Evolutionary conservation across 2,797 vertebrate genomes (phyloP).

Genomic region (Agapornis canus): DNA sequence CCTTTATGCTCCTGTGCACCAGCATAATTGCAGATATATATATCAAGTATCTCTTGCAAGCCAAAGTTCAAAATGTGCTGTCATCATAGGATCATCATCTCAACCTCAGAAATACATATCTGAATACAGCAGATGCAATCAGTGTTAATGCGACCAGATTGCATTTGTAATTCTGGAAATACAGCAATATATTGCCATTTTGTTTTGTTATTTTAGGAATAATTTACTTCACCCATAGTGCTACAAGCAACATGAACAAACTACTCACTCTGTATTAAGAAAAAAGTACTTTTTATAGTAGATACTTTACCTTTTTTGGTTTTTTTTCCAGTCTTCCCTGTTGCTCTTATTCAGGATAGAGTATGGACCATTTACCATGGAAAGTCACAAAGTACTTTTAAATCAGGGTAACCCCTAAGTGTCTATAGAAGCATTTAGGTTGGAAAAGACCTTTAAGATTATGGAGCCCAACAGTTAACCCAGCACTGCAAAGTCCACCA

Average conservation of each 20-base stretch:
- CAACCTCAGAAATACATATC: background rate
- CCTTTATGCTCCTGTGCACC: background rate
- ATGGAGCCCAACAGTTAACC: rapidly evolving
- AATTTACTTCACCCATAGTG: background rate
- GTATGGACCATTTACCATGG: background rate
- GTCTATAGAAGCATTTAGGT: background rate
- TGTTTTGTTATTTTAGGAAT: background rate
- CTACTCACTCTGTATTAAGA: rapidly evolving
- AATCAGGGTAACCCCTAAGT: background rate
- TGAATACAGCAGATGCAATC: background rate
- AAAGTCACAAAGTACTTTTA: background rate
- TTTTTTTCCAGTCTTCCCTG: background rate
- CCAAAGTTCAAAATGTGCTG: background rate
- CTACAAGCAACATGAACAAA: background rate
- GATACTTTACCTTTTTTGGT: background rate
- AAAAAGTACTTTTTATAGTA: background rate
- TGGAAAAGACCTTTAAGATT: background rate
- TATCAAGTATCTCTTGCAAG: background rate
- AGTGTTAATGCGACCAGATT: background rate
- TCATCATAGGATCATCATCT: background rate
- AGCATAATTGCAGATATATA: background rate
- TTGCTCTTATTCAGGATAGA: background rate
- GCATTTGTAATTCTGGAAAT: background rate
- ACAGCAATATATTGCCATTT: background rate
- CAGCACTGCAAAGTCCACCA: background rate